These are phyloP conservation scores for Polypterus bichir DNA, from an alignment of 2,113 vertebrate genomes.

Conservation along the genomic window DNA sequence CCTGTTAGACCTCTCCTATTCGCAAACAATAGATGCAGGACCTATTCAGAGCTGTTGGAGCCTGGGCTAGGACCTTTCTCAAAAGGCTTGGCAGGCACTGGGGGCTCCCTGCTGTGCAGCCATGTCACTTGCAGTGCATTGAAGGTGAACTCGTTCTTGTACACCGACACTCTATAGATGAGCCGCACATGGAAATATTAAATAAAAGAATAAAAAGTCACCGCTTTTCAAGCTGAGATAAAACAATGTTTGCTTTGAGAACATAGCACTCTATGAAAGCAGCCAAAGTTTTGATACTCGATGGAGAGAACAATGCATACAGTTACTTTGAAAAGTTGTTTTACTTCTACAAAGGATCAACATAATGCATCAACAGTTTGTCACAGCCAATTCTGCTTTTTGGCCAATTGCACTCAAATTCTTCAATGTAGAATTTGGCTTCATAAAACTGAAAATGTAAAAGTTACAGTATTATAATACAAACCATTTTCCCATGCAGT, in stretches of 20 bases:
- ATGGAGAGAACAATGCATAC: no score
- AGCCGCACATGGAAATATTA: slow-evolving; percentile 30
- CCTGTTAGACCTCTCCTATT: slow-evolving; percentile 43
- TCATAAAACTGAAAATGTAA: no score
- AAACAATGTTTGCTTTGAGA: background rate
- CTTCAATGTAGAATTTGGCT: no score
- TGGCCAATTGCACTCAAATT: no score
- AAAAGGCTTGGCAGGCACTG: slow-evolving; percentile 16
- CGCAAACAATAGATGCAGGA: slow-evolving; percentile 61
- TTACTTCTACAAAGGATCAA: no score
- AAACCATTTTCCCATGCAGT: no score
- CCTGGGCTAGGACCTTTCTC: slow-evolving; percentile 32
- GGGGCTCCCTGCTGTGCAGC: background rate
- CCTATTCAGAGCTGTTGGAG: slow-evolving; percentile 54
- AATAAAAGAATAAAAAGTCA: slow-evolving; percentile 29
- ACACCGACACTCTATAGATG: slow-evolving; percentile 6
- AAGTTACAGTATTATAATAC: no score
- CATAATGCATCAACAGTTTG: no score
- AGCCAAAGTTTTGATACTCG: no score
- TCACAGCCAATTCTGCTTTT: no score
- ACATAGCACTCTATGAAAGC: no score
- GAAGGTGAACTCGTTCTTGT: slow-evolving; percentile 6
- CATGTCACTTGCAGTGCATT: slow-evolving; percentile 14
- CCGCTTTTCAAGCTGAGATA: slow-evolving; percentile 29
- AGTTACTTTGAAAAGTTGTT: no score